Evolutionary conservation across 2,888 invertebrate genomes (phyloP), one percentile per base, ranked within the genome.

Genomic region (Eucriotettix oculatus): DNA sequence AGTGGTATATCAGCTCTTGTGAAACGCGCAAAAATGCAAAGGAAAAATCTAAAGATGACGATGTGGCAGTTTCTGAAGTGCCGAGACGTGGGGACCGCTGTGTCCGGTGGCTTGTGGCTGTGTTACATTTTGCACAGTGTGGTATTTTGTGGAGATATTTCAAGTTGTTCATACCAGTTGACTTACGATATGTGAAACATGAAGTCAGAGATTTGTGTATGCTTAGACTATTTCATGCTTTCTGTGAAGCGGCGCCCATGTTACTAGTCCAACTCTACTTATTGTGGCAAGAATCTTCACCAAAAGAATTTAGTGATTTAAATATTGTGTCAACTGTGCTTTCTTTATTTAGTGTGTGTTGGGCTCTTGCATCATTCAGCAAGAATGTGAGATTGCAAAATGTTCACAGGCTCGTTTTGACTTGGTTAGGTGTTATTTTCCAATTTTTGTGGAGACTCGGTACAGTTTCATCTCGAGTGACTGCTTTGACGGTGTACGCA

Each of bases 311-410:
- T 64, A 82, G 83, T 16, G 87, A 90, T 71, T 73, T 92, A 62
- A 86, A 88, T 68, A 82, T 86, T 62, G 87, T 91, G 48, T 90
- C 92, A 0, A 86, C 90, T 9, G 82, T 84, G 0, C 73, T 92
- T 1, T 90, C 90, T 0, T 74, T 93, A 56, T 87, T 92, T 76
- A 89, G 87, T 61, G 86, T 91, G 56, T 91, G 91, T 70, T 93
- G 93, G 93, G 87, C 90, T 54, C 78, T 94, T 42, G 91, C 92
- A 17, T 90, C 90, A 66, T 93, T 91, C 73, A 90, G 87, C 71
- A 92, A 92, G 75, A 90, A 91, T 70, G 87, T 91, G 10, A 78
- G 88, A 0, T 75, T 85, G 60, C 86, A 87, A 68, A 89, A 89
- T 71, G 84, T 91, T 1, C 90, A 91, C 71, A 80, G 88, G 44